Base-by-base conservation (phyloP, 2,797 vertebrate species). In the Melanotaenia maccullochi region DNA sequence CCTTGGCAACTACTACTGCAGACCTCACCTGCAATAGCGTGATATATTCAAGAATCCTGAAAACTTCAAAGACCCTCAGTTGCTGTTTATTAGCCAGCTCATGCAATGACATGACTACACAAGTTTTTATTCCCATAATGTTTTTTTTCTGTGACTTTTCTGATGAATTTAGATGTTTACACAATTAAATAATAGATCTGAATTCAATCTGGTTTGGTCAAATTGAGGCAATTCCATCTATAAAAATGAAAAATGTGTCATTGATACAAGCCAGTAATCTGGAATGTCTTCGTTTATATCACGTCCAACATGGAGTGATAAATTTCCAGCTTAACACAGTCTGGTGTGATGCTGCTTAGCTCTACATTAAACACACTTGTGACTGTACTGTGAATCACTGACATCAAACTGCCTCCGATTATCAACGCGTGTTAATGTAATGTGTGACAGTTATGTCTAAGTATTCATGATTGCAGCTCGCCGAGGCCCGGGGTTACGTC, bases 401-500 rank as follows among this genome's bases (percentile, higher is more conserved):
- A 68, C 55, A 68, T 54, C 7, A 8, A 59, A 33, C 30, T 32
- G 64, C 52, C 28, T 65, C 60, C 62, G 57, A 30, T 33, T 22
- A 32, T 65, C 51, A 65, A 52, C 47, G 47, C 59, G 59, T 14
- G 11, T 28, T 57, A 33, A 20, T 36, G 47, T 35, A 64, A 65
- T 9, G 28, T 51, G 25, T 35, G 58, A 58, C 70, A 56, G 24
- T 36, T 30, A 9, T 33, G 66, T 75, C 33, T 69, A 22, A 74
- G 75, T 76, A 76, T 82, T 79, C 70, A 85, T 65, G 64, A 35
- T 20, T 59, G 56, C 28, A 66, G 44, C 78, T 76, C 60, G 1
- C 42, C 5, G 14, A 5, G 38, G 40, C 44, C 32, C 0, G 9
- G 1, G 68, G 60, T 70, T 24, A 44, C 57, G 2, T 62, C 44